These are phyloP conservation scores for Parazoanthus swiftii DNA, from an alignment of 92 coral and sea anemone species.

Conservation along the genomic window DNA sequence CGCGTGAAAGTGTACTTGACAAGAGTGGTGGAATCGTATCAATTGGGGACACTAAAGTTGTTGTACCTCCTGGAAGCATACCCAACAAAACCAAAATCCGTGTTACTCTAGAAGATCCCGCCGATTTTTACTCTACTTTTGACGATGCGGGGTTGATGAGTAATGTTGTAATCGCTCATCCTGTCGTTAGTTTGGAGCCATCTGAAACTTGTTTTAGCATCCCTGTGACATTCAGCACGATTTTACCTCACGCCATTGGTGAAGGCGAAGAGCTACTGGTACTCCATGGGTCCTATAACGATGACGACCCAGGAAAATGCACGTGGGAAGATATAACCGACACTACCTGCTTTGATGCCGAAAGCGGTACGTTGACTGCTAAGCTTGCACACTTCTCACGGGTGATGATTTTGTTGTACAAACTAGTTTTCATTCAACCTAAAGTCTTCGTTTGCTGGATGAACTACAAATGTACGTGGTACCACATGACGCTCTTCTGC, in stretches of 20 bases:
- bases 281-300: conserved; percentile 18
- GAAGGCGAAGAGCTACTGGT: conserved; percentile 18
- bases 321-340: conserved; percentile 17
- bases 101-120: conserved; percentile 18
- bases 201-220: neutral
- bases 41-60: neutral
- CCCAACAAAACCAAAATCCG: conserved; percentile 7
- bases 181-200: conserved; percentile 21
- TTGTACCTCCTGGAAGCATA: conserved; percentile 18
- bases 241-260: conserved; percentile 2
- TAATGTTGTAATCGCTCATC: neutral
- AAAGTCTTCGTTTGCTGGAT: conserved; percentile 18
- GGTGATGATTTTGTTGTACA: neutral
- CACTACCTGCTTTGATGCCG: neutral
- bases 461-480: neutral
- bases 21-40: conserved; percentile 11
- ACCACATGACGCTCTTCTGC: neutral
- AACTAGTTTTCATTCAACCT: neutral
- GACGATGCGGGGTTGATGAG: conserved; percentile 17
- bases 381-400: conserved; percentile 23
- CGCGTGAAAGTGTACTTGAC: too few species aligned
- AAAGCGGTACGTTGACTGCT: neutral
- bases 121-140: conserved; percentile 1
- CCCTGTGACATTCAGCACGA: conserved; percentile 25
- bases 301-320: conserved; percentile 4